Evolutionary conservation across 2,888 invertebrate genomes (phyloP).

Genomic region (Lutraria lutraria): DNA sequence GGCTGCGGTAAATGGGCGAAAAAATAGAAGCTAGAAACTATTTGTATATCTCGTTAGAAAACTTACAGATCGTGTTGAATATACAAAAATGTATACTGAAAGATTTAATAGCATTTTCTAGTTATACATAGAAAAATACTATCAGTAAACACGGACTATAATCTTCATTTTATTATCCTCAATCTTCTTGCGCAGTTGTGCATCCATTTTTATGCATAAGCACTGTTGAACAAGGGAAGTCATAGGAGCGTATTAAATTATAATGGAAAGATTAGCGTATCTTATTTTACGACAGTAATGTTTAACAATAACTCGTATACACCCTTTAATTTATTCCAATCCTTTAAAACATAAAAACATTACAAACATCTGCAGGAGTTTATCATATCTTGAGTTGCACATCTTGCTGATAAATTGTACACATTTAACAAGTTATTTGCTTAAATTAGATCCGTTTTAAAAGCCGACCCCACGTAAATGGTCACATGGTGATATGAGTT

Average conservation of each 20-base stretch:
- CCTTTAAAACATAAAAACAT: not conserved
- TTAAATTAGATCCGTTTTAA: not conserved
- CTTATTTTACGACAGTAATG: not conserved
- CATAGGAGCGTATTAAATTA: not conserved
- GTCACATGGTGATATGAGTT: too few species aligned
- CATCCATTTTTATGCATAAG: not conserved
- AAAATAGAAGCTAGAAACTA: too few species aligned
- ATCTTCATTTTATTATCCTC: not conserved
- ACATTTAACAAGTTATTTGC: not conserved
- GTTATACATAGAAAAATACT: not conserved
- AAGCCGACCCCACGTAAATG: not conserved
- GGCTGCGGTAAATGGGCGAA: too few species aligned
- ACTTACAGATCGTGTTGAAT: too few species aligned
- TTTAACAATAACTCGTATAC: slow-evolving; percentile 3
- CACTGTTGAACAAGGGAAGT: not conserved
- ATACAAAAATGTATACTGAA: too few species aligned
- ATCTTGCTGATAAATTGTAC: not conserved
- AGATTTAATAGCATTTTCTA: not conserved
- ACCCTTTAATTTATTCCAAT: slow-evolving; percentile 2
- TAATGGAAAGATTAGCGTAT: not conserved
- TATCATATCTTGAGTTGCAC: not conserved
- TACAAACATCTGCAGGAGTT: not conserved
- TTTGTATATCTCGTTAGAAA: too few species aligned
- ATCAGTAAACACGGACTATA: not conserved
- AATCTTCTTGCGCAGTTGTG: not conserved